Conservation (phyloP, 2,888 invertebrate genomes). For the Cremastinae sp. region DNA sequence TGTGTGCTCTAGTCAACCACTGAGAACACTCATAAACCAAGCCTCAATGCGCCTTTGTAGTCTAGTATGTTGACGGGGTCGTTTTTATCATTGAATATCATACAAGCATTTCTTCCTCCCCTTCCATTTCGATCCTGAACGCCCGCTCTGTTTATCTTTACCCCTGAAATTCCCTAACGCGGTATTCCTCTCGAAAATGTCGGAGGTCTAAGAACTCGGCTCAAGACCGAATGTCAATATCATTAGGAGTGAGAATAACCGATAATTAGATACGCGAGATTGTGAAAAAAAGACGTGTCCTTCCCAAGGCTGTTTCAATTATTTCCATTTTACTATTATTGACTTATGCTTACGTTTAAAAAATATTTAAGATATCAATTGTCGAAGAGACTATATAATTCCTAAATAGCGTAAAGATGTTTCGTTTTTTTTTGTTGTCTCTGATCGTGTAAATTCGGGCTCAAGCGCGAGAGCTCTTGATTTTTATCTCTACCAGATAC, state of each 20-base stretch:
- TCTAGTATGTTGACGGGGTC: conserved; percentile 61
- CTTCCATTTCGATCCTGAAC: background rate
- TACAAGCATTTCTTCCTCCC: background rate
- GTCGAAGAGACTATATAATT: background rate
- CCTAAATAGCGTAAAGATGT: background rate
- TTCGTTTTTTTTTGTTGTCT: background rate
- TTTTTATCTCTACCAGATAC: too few species aligned
- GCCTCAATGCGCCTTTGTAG: conserved; percentile 77
- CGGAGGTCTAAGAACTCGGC: conserved; percentile 26
- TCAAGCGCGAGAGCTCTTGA: too few species aligned
- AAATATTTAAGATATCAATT: background rate
- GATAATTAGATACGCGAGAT: conserved; percentile 20
- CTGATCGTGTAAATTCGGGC: background rate
- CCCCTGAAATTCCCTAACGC: too few species aligned
- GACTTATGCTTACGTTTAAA: too few species aligned
- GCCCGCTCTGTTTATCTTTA: background rate
- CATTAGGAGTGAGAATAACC: conserved; percentile 14
- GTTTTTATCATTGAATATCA: conserved; percentile 17
- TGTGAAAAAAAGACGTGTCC: conserved; percentile 11
- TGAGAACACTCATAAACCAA: conserved; percentile 69
- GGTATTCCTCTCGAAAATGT: conserved; percentile 24
- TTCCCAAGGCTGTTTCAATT: conserved; percentile 45
- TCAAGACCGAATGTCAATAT: conserved; percentile 25
- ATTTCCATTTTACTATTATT: conserved; percentile 6
- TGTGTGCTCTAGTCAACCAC: conserved; percentile 78